These are phyloP conservation scores for Lymantria dispar DNA, from an alignment of 2,888 invertebrate genomes.

Conservation along the genomic window DNA sequence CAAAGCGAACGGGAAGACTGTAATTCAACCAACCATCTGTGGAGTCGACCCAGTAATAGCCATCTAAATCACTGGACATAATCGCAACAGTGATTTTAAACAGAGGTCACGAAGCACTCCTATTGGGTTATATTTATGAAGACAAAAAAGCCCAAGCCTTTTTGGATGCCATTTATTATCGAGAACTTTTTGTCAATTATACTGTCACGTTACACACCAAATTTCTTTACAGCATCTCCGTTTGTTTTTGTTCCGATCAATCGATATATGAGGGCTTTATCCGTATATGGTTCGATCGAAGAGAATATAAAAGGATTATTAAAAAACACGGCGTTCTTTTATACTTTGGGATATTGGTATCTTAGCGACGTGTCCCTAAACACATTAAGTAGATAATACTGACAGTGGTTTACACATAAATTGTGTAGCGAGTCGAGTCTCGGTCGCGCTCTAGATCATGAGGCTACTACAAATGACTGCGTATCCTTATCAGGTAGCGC, in stretches of 20 bases:
- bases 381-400: constrained; percentile 55
- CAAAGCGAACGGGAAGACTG: constrained; percentile 68
- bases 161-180: constrained; percentile 53
- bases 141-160: constrained; percentile 58
- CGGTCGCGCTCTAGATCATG: constrained; percentile 51
- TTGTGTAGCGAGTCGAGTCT: constrained; percentile 43
- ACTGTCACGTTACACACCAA: constrained; percentile 51
- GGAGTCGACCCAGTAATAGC: constrained; percentile 68
- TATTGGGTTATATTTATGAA: constrained; percentile 64
- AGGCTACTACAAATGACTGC: constrained; percentile 70
- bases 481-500: constrained; percentile 77
- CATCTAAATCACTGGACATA: constrained; percentile 73
- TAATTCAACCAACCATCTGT: constrained; percentile 73
- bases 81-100: constrained; percentile 72
- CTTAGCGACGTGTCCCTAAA: constrained; percentile 57
- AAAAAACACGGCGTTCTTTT: constrained; percentile 38
- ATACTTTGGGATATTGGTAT: constrained; percentile 43
- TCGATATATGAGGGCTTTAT: constrained; percentile 37
- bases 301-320: constrained; percentile 35
- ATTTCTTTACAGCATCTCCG: constrained; percentile 40
- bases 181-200: constrained; percentile 57
- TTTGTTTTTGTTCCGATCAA: constrained; percentile 47
- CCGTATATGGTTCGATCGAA: constrained; percentile 36
- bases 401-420: constrained; percentile 62
- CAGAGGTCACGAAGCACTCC: constrained; percentile 73